Base-by-base conservation (phyloP, 2,888 invertebrate species). In the Cheilosia variabilis region DNA sequence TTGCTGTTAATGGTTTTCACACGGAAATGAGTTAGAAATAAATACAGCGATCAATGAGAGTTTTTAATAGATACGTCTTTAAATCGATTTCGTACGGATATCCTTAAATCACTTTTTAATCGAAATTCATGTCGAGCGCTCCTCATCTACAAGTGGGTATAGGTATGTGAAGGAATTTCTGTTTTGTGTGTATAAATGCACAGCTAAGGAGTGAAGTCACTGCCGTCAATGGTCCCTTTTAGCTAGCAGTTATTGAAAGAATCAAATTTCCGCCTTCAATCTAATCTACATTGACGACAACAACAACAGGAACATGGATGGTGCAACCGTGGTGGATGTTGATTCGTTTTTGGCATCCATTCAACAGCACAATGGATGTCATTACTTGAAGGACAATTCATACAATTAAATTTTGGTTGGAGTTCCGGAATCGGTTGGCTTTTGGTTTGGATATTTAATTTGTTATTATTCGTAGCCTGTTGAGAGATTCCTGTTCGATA, bases 251-350 rank as follows among this genome's bases (percentile, higher is more conserved):
- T 81, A 81, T 76, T 81, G 69, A 76, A 76, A 76, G 69, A 81
- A 81, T 81, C 69, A 76, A 81, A 81, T 81, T 76, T 76, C 81
- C 81, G 76, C 63, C 81, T 63, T 81, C 81, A 81, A 58, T 69
- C 76, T 76, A 76, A 63, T 69, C 52, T n/a, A n/a, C 76, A 76
- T 69, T 76, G 81, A 69, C 63, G 80, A 55, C 31, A 75, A 68
- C 68, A 80, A 68, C 75, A 57, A 81, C 76, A 76, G 69, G 76
- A 69, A 76, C 52, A 53, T 52, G 52, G 68, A 69, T 76, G 62
- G 43, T 55, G 57, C 22, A 62, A 58, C 57, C 69, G 37, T 63
- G 55, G 76, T 63, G 47, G 69, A 69, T 81, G 68, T 81, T 75
- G 75, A 81, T 81, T 81, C 68, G 80, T 50, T 81, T 75, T 69